phyloP scores from a whole-genome alignment of 92 coral and sea anemone genomes.

The Montipora capitata region DNA sequence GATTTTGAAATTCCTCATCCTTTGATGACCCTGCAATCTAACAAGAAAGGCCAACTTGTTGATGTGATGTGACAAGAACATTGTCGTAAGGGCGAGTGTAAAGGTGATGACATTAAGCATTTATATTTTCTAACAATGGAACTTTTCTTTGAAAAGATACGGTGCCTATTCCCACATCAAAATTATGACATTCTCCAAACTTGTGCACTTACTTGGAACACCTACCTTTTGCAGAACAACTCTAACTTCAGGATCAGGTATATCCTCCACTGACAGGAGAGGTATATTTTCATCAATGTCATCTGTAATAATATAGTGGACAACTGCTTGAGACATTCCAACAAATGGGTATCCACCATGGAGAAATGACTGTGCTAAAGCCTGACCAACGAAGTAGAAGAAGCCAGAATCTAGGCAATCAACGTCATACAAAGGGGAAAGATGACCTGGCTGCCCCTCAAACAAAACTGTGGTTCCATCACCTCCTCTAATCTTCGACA shows the following conservation, averaged over 20 bases:
- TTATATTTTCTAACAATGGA: not conserved
- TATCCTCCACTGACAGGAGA: slow-evolving; percentile 44
- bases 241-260: slow-evolving; percentile 64
- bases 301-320: slow-evolving; percentile 8
- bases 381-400: not conserved
- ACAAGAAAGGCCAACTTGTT: not conserved
- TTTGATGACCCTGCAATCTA: slow-evolving; percentile 49
- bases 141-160: not conserved
- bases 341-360: not conserved
- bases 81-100: not conserved
- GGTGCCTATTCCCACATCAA: too few relatives aligned
- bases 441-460: slow-evolving; percentile 3
- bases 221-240: slow-evolving; percentile 47
- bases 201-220: not conserved
- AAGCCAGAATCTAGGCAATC: slow-evolving; percentile 9
- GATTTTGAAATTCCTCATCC: slow-evolving; percentile 56
- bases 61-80: not conserved
- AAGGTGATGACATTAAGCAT: not conserved
- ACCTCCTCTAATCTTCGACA: slow-evolving; percentile 12
- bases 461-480: slow-evolving; percentile 14
- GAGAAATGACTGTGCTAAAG: not conserved
- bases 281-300: slow-evolving; percentile 64
- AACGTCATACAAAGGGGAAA: slow-evolving; percentile 5
- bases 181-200: too few relatives aligned
- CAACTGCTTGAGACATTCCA: slow-evolving; percentile 19